These are phyloP conservation scores for Luperina nickerlii DNA, from an alignment of 2,888 invertebrate species.

Conservation along the genomic window DNA sequence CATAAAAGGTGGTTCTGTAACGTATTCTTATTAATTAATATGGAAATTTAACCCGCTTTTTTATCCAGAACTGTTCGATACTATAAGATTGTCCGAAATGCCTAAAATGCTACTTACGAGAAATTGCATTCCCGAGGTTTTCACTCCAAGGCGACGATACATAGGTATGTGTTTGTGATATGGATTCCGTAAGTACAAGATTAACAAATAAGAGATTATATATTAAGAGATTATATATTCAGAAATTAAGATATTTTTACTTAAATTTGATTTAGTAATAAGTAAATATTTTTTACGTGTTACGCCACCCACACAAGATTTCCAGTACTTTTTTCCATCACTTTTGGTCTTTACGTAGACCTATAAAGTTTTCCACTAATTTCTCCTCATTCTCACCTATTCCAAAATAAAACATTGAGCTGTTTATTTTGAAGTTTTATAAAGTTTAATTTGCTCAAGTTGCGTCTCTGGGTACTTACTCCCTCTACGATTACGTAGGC, in stretches of 20 bases:
- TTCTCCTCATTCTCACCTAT: neutral
- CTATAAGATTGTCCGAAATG: too few relatives aligned
- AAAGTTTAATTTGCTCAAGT: neutral
- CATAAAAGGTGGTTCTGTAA: too few relatives aligned
- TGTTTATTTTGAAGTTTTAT: neutral
- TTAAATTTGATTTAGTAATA: neutral
- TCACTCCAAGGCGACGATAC: too few relatives aligned
- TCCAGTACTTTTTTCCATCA: neutral
- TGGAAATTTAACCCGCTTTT: too few relatives aligned
- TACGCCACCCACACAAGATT: conserved; percentile 1
- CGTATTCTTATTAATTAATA: too few relatives aligned
- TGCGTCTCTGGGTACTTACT: neutral
- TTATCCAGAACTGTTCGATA: too few relatives aligned
- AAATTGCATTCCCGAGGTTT: too few relatives aligned
- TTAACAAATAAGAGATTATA: neutral
- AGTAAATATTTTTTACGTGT: neutral
- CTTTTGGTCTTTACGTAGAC: neutral
- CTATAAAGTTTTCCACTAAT: neutral
- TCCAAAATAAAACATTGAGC: neutral
- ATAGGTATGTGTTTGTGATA: neutral
- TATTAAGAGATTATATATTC: neutral
- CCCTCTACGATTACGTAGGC: conserved; percentile 22
- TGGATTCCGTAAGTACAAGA: neutral
- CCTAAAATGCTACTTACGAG: too few relatives aligned
- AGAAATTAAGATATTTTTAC: neutral